phyloP scores from a whole-genome alignment of 2,113 vertebrate species.

The Uria lomvia region DNA sequence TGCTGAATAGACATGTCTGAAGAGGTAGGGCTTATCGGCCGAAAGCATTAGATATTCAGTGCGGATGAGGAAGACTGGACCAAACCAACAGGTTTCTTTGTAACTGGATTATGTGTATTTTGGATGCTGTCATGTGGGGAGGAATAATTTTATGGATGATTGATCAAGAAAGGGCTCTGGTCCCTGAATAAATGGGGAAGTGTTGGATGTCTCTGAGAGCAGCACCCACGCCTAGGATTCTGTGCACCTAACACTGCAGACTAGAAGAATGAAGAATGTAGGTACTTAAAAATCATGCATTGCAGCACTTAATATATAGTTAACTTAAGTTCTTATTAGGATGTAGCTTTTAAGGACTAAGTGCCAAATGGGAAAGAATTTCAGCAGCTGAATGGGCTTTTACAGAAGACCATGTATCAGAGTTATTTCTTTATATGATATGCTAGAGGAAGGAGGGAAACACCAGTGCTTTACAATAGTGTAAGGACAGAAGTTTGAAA shows the following conservation, averaged over 20 bases:
- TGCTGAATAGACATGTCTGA: fast-evolving
- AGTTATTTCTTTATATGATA: not conserved
- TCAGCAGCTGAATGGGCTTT: not conserved
- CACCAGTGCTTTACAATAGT: not conserved
- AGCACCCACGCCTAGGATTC: not conserved
- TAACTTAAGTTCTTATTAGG: not conserved
- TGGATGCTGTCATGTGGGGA: not conserved
- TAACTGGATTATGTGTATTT: not conserved
- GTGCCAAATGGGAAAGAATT: not conserved
- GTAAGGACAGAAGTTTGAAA: not conserved
- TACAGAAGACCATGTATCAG: not conserved
- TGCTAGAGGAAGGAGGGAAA: not conserved
- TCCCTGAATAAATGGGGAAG: not conserved
- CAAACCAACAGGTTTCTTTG: not conserved
- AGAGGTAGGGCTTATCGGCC: not conserved
- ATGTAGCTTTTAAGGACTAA: not conserved
- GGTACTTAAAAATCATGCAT: not conserved
- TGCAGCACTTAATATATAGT: not conserved
- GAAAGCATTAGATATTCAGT: not conserved
- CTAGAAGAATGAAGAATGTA: not conserved
- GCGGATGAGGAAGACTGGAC: not conserved
- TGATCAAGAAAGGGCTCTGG: not conserved
- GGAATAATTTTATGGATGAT: not conserved
- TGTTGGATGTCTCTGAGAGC: not conserved
- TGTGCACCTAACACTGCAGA: not conserved